Base-by-base conservation (phyloP, 2,888 invertebrate genomes). In the Sialis fuliginosa region DNA sequence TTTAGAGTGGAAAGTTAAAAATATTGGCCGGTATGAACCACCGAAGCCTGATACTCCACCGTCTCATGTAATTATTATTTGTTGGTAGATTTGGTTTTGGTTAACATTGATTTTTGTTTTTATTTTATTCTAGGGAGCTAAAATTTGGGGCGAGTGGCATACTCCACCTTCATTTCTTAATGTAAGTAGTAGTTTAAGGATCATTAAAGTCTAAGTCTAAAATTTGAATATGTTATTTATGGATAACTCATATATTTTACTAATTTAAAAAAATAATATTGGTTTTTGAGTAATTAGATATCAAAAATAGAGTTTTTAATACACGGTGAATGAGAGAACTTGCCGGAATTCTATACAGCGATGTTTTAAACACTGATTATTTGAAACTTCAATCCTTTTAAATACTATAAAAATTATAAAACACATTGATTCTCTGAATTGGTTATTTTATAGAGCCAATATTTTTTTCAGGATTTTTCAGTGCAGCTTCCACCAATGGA, bases 41-140 rank as follows among this genome's bases (percentile, higher is more conserved):
- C 66, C 67, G 1, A 70, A 69, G 53, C 66, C 67, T 3, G 66
- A 69, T 54, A 66, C 68, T n/a, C 66, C 69, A 22, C 66, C 65
- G 10, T 57, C 59, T 34, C 62, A 66, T 48, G 67, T 67, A 60
- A 56, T 55, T 54, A 33, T 47, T 44, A 33, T 45, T 37, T 12
- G 40, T 7, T 10, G 1, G 9, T 33, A 30, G 6, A 31, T 44
- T 44, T 12, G n/a, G 30, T 44, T 6, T 12, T 13, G 33, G n/a
- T 22, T 13, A 9, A 9, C 31, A 12, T 22, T 42, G 10, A 22
- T 41, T 46, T 13, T 47, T 33, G 22, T 33, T 34, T 37, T 13
- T 22, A 33, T 37, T 32, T 8, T 10, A 22, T 37, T 44, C 45
- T 9, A 33, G 44, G 45, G 10, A 12, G 5, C 42, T 5, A 35